A percentile compares a stretch with the other conserved stretches of the same genome.
Conservation (phyloP, 2,113 vertebrate genomes). For the Megaleporinus macrocephalus region DNA sequence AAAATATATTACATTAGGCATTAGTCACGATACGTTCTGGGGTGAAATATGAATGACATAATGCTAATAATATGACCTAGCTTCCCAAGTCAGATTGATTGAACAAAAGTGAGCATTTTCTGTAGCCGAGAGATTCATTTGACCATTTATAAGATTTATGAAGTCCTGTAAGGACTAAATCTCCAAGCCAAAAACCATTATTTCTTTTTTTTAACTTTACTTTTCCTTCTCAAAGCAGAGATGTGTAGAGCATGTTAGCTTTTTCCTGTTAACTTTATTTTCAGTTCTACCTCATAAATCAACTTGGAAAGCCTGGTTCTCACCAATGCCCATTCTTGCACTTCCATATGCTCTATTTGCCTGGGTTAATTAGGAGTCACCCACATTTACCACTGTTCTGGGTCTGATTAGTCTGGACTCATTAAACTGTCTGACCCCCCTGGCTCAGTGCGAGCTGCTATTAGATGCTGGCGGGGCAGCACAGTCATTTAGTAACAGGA, state of each 20-base stretch:
- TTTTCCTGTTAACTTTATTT: neutral
- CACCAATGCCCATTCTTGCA: neutral
- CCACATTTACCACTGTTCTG: conserved; percentile 31
- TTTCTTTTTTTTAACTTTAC: too few relatives aligned
- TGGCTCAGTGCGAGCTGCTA: conserved; percentile 15
- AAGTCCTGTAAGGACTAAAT: too few relatives aligned
- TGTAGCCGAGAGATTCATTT: too few relatives aligned
- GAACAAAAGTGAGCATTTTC: too few relatives aligned
- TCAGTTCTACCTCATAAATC: conserved; percentile 22
- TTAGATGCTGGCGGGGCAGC: conserved; percentile 36
- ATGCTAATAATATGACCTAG: too few relatives aligned
- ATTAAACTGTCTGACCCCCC: conserved; percentile 48
- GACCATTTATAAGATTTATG: too few relatives aligned
- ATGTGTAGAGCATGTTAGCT: neutral
- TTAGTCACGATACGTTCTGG: too few relatives aligned
- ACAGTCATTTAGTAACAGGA: neutral
- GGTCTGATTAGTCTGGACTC: conserved; percentile 42
- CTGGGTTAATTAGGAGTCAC: conserved; percentile 28
- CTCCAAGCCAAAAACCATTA: too few relatives aligned
- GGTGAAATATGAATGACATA: too few relatives aligned
- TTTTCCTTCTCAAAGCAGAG: neutral
- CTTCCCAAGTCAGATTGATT: too few relatives aligned
- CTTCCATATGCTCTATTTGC: conserved; percentile 10
- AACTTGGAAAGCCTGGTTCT: conserved; percentile 11
- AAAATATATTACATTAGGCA: too few relatives aligned